Evolutionary conservation across 1,140 invertebrate genomes (phyloP).

Genomic region (Rhizoglyphus robini): DNA sequence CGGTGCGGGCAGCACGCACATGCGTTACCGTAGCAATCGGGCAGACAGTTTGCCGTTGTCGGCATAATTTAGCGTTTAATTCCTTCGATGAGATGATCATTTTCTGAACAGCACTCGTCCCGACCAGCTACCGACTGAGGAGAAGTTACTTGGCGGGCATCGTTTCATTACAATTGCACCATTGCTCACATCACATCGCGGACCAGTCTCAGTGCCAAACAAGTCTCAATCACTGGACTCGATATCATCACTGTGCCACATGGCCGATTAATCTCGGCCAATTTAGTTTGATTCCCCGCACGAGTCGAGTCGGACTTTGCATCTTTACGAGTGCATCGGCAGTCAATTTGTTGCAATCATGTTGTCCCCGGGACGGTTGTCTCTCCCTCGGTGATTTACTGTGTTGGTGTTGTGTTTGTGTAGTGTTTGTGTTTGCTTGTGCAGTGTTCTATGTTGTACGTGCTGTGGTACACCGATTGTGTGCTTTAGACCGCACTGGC

Average conservation of each 20-base stretch:
- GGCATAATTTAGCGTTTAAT: slow-evolving; percentile 14
- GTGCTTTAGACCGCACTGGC: not conserved
- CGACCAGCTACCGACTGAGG: too few species aligned
- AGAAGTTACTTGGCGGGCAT: too few species aligned
- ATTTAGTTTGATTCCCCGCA: not conserved
- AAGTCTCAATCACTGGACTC: too few species aligned
- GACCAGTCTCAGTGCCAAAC: too few species aligned
- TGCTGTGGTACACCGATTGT: not conserved
- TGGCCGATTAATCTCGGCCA: not conserved
- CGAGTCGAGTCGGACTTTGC: not conserved
- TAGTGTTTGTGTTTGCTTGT: not conserved
- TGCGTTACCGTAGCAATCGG: slow-evolving; percentile 1
- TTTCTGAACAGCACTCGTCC: not conserved
- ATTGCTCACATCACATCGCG: not conserved
- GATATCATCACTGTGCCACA: too few species aligned
- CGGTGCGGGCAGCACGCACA: not conserved
- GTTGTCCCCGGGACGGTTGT: too few species aligned
- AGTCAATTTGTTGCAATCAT: too few species aligned
- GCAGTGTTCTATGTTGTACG: not conserved
- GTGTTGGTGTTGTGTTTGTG: too few species aligned
- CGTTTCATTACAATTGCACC: not conserved
- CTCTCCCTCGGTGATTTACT: too few species aligned
- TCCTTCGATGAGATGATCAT: slow-evolving; percentile 11
- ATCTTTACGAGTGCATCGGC: too few species aligned
- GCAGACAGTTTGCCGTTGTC: not conserved